Base-by-base conservation (phyloP, 2,113 vertebrate species). In the Aythya baeri region DNA sequence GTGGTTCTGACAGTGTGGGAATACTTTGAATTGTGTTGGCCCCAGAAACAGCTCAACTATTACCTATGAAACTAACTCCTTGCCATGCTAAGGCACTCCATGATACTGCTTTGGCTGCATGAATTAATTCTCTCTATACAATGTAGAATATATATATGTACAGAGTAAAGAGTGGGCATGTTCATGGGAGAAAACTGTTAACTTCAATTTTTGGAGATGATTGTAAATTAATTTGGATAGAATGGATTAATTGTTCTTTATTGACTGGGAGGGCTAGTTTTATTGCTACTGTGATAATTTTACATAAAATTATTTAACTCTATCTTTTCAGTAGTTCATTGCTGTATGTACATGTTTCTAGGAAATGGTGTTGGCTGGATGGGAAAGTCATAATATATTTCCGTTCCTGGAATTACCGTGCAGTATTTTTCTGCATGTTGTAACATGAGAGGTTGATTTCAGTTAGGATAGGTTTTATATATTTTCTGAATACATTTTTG, bases 71-170 rank as follows among this genome's bases (percentile, higher is more conserved):
- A 13, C 31, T 44, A 41, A 32, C 15, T 61, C 6, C 18, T 81
- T 43, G 18, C 32, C 11, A 2, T 9, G 1, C 17, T 57, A 77
- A 57, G 65, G 43, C 9, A 59, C 34, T 78, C 25, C 1, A 0
- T 34, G 34, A 16, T 43, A 11, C 5, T 34, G 18, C 29, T 74
- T 70, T 65, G 91, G 31, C 59, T 59, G 4, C 9, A n/a, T 46
- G 74, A 70, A 34, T 72, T 55, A 26, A 22, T 74, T 66, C 55
- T 58, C 2, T 9, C n/a, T 49, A 26, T 20, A 9, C 26, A 22
- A 26, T 0, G 1, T 13, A 43, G 20, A 58, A 62, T 74, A 16
- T 3, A 5, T 66, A 2, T 36, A 21, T 11, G 8, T 36, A 14
- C 7, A 17, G 12, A 34, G 26, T 49, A 34, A 34, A 61, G n/a